Base-by-base conservation (phyloP, 2,797 vertebrate genomes). In the Amblyopsis hoosieri region DNA sequence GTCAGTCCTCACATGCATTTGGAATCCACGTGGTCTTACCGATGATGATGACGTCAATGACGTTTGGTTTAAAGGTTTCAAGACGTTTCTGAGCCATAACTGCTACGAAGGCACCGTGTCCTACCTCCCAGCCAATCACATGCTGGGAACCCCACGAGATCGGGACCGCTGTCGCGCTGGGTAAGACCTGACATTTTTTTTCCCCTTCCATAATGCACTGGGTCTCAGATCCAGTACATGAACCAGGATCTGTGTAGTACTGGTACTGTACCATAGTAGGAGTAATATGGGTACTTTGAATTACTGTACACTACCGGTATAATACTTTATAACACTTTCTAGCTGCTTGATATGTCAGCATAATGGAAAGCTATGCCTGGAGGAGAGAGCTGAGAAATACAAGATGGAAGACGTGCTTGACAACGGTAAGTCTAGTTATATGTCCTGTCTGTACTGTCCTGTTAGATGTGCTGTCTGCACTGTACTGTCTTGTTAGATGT, bases 71-170 rank as follows among this genome's bases (percentile, higher is more conserved):
- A 4, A 82, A 99, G 97, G 97, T 66, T 64, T 96, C 79, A 98
- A 99, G 90, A 96, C 93, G 45, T 98, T 99, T 65, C 92, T 99
- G 65, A 95, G 94, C 31, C 96, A 98, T 88, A 94, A 94, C 77
- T 95, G 88, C 85, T 99, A 99, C 12, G 96, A 98, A 78, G 97
- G 97, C 60, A 93, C 94, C 0, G 91, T 98, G 71, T 94, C 93
- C 49, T 97, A 95, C 85, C 91, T 96, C 59, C 95, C 94, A 0
- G 96, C 96, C 12, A 91, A 83, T 55, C 93, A 89, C 63, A 76
- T 89, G 1, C 45, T 91, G 2, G 95, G 95, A 54, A 96, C 93
- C 10, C 97, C 97, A 2, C 83, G 94, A 67, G 97, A 98, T 67
- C 69, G 82, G 61, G 79, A 82, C 49, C 87, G 67, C 76, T 99